These are phyloP conservation scores for Drepana falcataria DNA, from an alignment of 2,888 invertebrate genomes.

Conservation along the genomic window DNA sequence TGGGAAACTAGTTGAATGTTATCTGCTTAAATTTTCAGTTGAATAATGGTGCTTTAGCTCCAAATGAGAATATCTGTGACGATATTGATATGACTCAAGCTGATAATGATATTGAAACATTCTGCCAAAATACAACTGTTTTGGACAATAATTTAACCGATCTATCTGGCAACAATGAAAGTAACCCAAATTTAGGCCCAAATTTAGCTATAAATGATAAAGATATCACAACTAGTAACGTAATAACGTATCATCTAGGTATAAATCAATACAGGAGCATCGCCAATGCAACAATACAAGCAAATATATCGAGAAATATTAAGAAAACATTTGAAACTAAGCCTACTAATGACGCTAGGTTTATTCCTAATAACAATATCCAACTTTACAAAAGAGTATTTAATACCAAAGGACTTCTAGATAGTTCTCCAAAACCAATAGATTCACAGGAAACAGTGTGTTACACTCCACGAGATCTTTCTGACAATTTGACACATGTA, in stretches of 20 bases:
- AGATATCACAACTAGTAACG: not conserved
- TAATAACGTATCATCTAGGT: not conserved
- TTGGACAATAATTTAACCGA: not conserved
- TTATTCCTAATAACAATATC: not conserved
- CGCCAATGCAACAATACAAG: not conserved
- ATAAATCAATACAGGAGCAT: not conserved
- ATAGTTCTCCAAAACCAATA: not conserved
- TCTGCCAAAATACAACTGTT: not conserved
- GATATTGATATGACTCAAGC: not conserved
- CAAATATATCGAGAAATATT: not conserved
- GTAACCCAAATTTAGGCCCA: not conserved
- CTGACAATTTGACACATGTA: slow-evolving; percentile 32
- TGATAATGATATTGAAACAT: slow-evolving; percentile 5
- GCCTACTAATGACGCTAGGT: not conserved
- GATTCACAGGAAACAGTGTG: slow-evolving; percentile 30
- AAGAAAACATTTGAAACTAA: not conserved
- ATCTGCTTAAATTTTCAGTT: too few species aligned
- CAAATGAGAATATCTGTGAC: not conserved
- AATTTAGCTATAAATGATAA: not conserved
- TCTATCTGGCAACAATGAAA: not conserved
- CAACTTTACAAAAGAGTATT: too few species aligned
- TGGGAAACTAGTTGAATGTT: too few species aligned
- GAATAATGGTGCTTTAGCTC: not conserved
- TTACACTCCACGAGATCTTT: slow-evolving; percentile 24
- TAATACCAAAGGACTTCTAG: too few species aligned